A percentile compares a stretch with the other conserved stretches of the same genome.
phyloP scores from a whole-genome alignment of 2,888 invertebrate species.

The Caenorhabditis drosophilae region DNA sequence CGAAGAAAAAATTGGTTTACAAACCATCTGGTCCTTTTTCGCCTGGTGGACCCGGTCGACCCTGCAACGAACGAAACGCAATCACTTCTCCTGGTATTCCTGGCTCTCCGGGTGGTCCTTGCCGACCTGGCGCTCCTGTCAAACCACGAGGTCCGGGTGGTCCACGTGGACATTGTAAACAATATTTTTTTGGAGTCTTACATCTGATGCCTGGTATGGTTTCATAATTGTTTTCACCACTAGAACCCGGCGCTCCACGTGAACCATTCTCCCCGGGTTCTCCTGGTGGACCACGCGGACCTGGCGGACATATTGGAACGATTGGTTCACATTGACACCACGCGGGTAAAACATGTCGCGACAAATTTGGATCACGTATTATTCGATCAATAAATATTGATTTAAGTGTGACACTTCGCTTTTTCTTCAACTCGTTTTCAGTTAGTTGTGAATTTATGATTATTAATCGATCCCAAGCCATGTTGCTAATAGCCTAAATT shows the following conservation, averaged over 20 bases:
- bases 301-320: conserved; percentile 33
- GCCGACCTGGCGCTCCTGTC: conserved; percentile 21
- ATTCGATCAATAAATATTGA: conserved; percentile 16
- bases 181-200: conserved; percentile 10
- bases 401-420: conserved; percentile 13
- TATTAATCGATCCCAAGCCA: conserved; percentile 25
- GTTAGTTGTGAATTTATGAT: conserved; percentile 1
- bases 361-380: conserved; percentile 4
- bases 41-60: conserved; percentile 16
- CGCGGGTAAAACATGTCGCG: conserved; percentile 12
- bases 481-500: conserved; percentile 12
- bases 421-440: not conserved
- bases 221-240: conserved; percentile 27
- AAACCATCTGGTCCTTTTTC: conserved; percentile 8
- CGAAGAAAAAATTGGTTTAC: not conserved
- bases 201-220: conserved; percentile 19
- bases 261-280: conserved; percentile 19
- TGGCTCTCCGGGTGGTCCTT: conserved; percentile 20
- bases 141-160: conserved; percentile 39
- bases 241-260: conserved; percentile 28
- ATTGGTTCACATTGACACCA: conserved; percentile 44
- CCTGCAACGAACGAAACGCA: conserved; percentile 5
- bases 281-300: conserved; percentile 35
- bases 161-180: conserved; percentile 38
- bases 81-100: conserved; percentile 11